Evolutionary conservation across 2,888 invertebrate genomes (phyloP), one percentile per base, ranked within the genome.

Genomic region (Chouioia cunea): DNA sequence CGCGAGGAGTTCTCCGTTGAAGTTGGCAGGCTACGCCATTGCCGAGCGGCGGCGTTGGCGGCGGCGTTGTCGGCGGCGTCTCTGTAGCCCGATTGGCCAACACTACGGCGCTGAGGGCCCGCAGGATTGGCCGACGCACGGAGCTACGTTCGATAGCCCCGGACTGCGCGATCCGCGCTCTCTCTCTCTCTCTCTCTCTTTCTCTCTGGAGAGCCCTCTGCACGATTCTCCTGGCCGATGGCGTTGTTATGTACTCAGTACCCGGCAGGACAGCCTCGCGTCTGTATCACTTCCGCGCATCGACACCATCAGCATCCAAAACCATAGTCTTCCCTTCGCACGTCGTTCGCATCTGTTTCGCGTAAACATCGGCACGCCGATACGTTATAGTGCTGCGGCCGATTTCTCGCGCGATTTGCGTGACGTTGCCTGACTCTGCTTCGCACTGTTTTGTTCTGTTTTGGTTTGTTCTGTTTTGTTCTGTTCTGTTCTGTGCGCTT

Each of bases 61-160:
- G 23, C 47, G 59, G 46, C 4, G 20, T n/a, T 4, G 14, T 8
- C 69, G 27, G 65, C 65, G 57, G 70, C 60, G 71, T 66, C 73
- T 4, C 27, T 27, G 27, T 3, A 3, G 70, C 74, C 75, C 76
- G 76, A 80, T 79, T 79, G 79, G 80, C 74, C 70, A 75, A 58
- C 70, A 70, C 70, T 62, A 75, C 71, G 71, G 76, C 80, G 79
- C 76, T 27, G 76, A 77, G 73, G 73, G 73, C 72, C 76, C 75
- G 36, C 52, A n/a, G 27, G 50, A 83, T 83, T 83, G 83, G 84
- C 75, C 74, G 77, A 59, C 74, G 76, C 73, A 46, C 68, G 76
- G 77, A 82, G 81, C 80, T 81, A 81, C 84, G 84, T 81, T 84
- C 84, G 81, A 84, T 84, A 84, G 82, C 80, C 76, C 50, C 77